Evolutionary conservation across 2,113 vertebrate genomes (phyloP).

Genomic region (Sander vitreus): DNA sequence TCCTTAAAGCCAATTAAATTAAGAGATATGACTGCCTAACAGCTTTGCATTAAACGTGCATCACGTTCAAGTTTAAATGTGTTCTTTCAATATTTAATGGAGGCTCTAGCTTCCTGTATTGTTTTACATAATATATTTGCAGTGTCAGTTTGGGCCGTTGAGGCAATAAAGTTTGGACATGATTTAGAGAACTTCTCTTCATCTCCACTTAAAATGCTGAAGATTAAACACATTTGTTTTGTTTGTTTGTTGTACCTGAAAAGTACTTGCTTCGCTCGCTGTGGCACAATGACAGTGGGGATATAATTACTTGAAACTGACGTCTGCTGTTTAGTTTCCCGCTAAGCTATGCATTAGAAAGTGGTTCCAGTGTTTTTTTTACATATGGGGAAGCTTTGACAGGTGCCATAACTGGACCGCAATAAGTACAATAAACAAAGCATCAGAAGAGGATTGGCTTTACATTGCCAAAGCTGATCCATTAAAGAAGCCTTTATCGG

Average conservation of each 20-base stretch:
- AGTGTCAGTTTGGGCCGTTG: neutral
- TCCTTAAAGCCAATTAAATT: constrained; percentile 25
- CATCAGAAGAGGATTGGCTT: neutral
- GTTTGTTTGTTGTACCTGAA: neutral
- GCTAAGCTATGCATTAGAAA: neutral
- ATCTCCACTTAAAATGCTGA: constrained; percentile 8
- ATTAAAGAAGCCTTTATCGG: neutral
- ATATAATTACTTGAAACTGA: neutral
- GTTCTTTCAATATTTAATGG: constrained; percentile 19
- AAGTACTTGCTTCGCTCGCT: neutral
- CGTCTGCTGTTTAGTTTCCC: neutral
- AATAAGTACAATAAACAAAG: constrained; percentile 6
- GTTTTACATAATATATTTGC: neutral
- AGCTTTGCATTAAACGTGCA: constrained; percentile 23
- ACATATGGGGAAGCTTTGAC: neutral
- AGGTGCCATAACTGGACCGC: neutral
- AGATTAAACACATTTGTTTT: constrained; percentile 13
- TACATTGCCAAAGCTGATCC: neutral
- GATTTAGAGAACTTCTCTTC: constrained; percentile 11
- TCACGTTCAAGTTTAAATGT: constrained; percentile 7
- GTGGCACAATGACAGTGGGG: neutral
- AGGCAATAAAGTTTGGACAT: neutral
- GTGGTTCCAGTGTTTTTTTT: neutral
- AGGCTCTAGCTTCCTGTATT: neutral
- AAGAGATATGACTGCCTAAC: constrained; percentile 22